phyloP scores from a whole-genome alignment of 1,140 invertebrate genomes.

The Philaenus spumarius region DNA sequence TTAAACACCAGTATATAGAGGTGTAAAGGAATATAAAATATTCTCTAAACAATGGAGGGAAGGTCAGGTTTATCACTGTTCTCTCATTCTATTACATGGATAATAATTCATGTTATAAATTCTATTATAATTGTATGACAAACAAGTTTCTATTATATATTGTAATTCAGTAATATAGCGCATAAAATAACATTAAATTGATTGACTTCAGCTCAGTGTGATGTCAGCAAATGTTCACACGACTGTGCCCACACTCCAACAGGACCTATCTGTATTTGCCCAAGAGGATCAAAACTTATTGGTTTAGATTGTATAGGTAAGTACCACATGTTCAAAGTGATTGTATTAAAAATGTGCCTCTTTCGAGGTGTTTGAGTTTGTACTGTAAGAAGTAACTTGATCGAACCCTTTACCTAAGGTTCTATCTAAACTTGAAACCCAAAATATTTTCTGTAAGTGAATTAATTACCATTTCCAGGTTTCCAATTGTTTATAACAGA shows the following conservation, averaged over 20 bases:
- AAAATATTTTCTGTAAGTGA: no score
- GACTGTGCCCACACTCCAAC: conserved; percentile 38
- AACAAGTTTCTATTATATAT: background rate
- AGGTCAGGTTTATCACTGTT: background rate
- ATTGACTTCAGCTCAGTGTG: conserved; percentile 5
- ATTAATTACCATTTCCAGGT: no score
- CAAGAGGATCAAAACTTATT: conserved; percentile 36
- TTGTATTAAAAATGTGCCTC: no score
- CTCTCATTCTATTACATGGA: background rate
- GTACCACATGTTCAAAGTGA: no score
- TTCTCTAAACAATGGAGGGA: background rate
- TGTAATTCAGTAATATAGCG: background rate
- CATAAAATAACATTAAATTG: background rate
- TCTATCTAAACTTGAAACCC: no score
- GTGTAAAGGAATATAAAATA: background rate
- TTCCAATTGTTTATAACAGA: no score
- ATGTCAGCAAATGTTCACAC: conserved; percentile 38
- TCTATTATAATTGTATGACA: background rate
- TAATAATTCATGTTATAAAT: background rate
- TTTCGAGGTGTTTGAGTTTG: no score
- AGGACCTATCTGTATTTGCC: conserved; percentile 44
- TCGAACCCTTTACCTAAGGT: no score
- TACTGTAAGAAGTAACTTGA: no score
- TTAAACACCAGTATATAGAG: no score
- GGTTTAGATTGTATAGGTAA: conserved; percentile 20